phyloP scores from a whole-genome alignment of 2,888 invertebrate species.

The Sinohyriopsis cumingii region DNA sequence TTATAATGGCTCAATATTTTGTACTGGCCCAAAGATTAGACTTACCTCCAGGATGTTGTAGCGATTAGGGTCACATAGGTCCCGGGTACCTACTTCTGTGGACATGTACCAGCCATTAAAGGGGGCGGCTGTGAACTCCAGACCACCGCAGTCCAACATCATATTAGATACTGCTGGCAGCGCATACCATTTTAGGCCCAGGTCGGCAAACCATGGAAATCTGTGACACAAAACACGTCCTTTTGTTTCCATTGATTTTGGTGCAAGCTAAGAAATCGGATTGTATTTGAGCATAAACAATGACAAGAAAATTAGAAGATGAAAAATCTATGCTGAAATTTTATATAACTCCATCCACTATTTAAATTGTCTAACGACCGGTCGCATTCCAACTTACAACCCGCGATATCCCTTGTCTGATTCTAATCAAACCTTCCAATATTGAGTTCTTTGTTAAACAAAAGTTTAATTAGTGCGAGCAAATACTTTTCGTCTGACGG shows the following conservation, averaged over 20 bases:
- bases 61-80: slow-evolving; percentile 89
- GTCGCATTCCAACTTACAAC: too few relatives aligned
- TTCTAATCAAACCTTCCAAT: too few relatives aligned
- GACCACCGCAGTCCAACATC: slow-evolving; percentile 89
- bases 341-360: too few relatives aligned
- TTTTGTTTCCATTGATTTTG: too few relatives aligned
- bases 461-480: slow-evolving; percentile 68
- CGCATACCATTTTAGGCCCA: slow-evolving; percentile 91
- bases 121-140: slow-evolving; percentile 93
- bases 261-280: too few relatives aligned
- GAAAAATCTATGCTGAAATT: too few relatives aligned
- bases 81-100: slow-evolving; percentile 94
- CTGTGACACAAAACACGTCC: slow-evolving; percentile 73
- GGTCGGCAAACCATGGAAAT: slow-evolving; percentile 89
- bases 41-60: slow-evolving; percentile 90
- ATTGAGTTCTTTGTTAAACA: slow-evolving; percentile 23
- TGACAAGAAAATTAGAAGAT: too few relatives aligned
- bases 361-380: too few relatives aligned
- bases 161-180: slow-evolving; percentile 88
- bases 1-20: too few relatives aligned
- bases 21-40: not conserved
- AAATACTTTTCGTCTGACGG: too few relatives aligned
- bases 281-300: too few relatives aligned
- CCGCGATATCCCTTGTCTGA: slow-evolving; percentile 22
- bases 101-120: slow-evolving; percentile 99